A percentile compares a stretch with the other conserved stretches of the same genome.
phyloP scores from a whole-genome alignment of 2,797 vertebrate genomes.

The Buphagus erythrorhynchus region DNA sequence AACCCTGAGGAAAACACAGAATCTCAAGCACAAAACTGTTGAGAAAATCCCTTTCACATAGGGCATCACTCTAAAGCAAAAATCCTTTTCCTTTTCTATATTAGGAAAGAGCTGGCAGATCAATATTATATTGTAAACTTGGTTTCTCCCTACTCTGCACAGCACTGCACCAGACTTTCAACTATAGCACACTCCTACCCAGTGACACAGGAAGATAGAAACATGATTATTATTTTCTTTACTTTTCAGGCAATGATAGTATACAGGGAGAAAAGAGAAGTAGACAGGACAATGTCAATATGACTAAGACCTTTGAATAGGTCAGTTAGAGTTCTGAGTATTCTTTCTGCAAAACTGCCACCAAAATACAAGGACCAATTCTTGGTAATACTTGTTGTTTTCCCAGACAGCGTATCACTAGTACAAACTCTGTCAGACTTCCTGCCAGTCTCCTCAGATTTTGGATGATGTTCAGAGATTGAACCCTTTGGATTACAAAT shows the following conservation, averaged over 20 bases:
- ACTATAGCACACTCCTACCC: background rate
- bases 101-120: background rate
- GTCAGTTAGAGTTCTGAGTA: background rate
- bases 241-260: background rate
- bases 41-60: background rate
- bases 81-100: background rate
- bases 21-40: slow-evolving; percentile 12
- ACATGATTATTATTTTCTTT: background rate
- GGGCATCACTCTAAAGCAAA: background rate
- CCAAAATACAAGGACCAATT: background rate
- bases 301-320: background rate
- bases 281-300: background rate
- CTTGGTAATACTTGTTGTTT: background rate
- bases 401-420: background rate
- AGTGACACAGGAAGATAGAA: background rate
- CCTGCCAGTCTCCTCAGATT: background rate
- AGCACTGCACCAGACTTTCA: background rate
- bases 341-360: background rate
- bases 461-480: background rate
- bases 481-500: background rate
- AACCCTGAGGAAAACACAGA: background rate
- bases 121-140: background rate
- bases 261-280: background rate
- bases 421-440: background rate
- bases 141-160: background rate